Conservation (phyloP, 2,797 vertebrate species). For the Myotis daubentonii region DNA sequence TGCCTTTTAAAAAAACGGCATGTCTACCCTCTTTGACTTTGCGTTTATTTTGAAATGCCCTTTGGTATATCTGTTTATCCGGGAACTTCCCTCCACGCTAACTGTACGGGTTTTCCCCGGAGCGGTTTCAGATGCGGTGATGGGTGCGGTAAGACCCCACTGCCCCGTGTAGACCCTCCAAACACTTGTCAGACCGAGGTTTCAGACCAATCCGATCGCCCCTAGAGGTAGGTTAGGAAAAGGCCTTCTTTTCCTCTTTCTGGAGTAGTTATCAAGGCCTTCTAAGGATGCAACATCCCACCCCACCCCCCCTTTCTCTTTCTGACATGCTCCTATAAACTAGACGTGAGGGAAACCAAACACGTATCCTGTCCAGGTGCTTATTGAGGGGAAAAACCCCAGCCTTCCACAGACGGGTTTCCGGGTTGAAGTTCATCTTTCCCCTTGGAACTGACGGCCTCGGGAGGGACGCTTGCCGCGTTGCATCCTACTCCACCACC, state of each 20-base stretch:
- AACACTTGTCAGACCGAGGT: constrained; percentile 64
- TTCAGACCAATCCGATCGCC: constrained; percentile 61
- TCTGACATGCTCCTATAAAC: neutral
- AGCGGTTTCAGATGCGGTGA: constrained; percentile 60
- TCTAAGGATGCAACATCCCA: neutral
- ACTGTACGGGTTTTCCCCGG: constrained; percentile 57
- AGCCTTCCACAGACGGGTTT: constrained; percentile 32
- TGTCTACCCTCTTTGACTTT: constrained; percentile 41
- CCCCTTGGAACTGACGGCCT: constrained; percentile 18
- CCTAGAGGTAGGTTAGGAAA: constrained; percentile 84
- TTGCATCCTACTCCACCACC: constrained; percentile 37
- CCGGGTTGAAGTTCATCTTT: constrained; percentile 55
- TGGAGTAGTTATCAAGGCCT: neutral
- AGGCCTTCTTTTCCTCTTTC: constrained; percentile 61
- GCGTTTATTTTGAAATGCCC: constrained; percentile 3
- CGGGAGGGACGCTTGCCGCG: constrained; percentile 3
- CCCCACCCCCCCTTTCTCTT: neutral
- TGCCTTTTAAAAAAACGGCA: constrained; percentile 61
- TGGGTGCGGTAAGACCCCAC: neutral
- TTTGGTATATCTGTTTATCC: constrained; percentile 56
- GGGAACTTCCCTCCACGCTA: constrained; percentile 51
- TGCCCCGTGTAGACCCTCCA: constrained; percentile 65
- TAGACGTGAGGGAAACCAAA: neutral
- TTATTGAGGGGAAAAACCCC: neutral
- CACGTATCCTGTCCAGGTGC: neutral